Base-by-base conservation (phyloP, 2,888 invertebrate species). In the Aphodius granarius region DNA sequence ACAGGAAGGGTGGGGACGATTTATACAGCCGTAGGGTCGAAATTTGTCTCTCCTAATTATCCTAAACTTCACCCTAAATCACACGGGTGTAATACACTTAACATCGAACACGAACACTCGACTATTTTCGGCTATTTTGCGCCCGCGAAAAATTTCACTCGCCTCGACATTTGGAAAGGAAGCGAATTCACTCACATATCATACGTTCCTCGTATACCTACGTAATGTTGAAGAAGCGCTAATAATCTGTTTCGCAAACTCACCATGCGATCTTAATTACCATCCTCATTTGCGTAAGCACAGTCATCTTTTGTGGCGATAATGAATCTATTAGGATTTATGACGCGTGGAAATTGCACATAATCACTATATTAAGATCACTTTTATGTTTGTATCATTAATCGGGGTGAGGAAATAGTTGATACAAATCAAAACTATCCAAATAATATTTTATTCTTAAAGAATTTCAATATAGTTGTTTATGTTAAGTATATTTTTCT, bases 1-100 rank as follows among this genome's bases (percentile, higher is more conserved):
- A 20, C 20, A 68, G 22, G 68, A 68, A 68, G 68, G 68, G 68
- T 68, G 21, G 21, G n/a, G 65, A 68, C 21, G 68, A 68, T 68
- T 68, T 68, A 68, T 68, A 68, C 16, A 22, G 21, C 18, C 68
- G 22, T 68, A 68, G 21, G 68, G 68, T 68, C 68, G 68, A 68
- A 68, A 68, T 68, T 68, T 68, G 68, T 68, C 68, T 68, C 5
- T 21, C 22, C 68, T 68, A 68, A 68, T 68, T 68, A 68, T 21
- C 68, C 68, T 68, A 68, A 22, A 18, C 43, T 20, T 19, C 20
- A 20, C 16, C 20, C n/a, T 68, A 68, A 68, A 68, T 68, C 68
- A 68, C 68, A n/a, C 20, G 65, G 65, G 68, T 68, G 22, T 68
- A 68, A 68, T 68, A 20, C 20, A n/a, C 21, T 20, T 68, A 68